phyloP scores from a whole-genome alignment of 2,888 invertebrate genomes.

The Xestia ashworthii region DNA sequence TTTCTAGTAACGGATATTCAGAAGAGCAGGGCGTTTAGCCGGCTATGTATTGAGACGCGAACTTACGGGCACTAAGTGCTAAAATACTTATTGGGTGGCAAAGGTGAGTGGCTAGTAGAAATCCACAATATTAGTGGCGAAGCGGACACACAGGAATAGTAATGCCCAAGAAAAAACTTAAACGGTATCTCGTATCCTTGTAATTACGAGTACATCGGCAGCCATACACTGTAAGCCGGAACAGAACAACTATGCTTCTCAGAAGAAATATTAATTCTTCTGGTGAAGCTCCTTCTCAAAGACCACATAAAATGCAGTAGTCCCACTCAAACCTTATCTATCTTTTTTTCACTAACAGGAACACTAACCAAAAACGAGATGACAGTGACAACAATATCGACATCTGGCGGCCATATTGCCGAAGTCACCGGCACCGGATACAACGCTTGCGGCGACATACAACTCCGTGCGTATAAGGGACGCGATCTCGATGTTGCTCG shows the following conservation, averaged over 20 bases:
- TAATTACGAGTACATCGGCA: background rate
- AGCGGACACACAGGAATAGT: too few species aligned
- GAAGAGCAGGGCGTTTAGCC: background rate
- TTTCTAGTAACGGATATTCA: background rate
- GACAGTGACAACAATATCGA: conserved; percentile 98
- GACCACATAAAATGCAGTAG: background rate
- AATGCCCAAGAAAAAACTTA: background rate
- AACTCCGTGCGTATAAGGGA: conserved; percentile 92
- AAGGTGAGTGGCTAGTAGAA: background rate
- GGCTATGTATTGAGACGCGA: background rate
- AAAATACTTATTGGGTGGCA: background rate
- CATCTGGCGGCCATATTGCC: conserved; percentile 97
- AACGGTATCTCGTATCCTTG: background rate
- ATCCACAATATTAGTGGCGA: background rate
- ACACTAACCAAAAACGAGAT: conserved; percentile 99
- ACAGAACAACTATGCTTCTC: background rate
- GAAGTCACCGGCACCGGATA: conserved; percentile 98
- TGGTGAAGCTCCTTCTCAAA: background rate
- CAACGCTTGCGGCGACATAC: conserved; percentile 96
- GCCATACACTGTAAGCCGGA: background rate
- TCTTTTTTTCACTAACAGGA: conserved; percentile 71
- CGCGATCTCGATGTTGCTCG: conserved; percentile 94
- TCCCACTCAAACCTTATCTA: background rate
- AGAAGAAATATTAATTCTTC: background rate
- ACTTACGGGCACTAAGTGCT: background rate